A percentile compares a stretch with the other conserved stretches of the same genome.
phyloP scores from a whole-genome alignment of 2,888 invertebrate species.

The Gonocerus acuteangulatus region DNA sequence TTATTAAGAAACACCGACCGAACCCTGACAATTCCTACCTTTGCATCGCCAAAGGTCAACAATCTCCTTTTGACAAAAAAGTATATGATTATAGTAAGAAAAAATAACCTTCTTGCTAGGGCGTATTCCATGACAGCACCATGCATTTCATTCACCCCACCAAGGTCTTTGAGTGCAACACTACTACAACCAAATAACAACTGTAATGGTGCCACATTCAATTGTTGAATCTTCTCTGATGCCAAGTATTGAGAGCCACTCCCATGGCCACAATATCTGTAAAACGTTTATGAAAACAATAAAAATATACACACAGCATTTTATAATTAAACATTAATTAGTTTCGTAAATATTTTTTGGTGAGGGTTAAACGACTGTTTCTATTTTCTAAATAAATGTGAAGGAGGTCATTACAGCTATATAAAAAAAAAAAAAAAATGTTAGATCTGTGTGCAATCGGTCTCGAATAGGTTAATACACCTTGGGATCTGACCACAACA shows the following conservation, averaged over 20 bases:
- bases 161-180: constrained; percentile 48
- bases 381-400: too few species aligned
- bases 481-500: too few species aligned
- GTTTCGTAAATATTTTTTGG: constrained; percentile 10
- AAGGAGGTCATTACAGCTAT: too few species aligned
- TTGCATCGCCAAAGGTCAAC: too few species aligned
- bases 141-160: constrained; percentile 51
- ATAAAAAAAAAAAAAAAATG: too few species aligned
- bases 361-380: too few species aligned
- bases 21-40: too few species aligned
- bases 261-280: constrained; percentile 70
- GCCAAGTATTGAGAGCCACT: constrained; percentile 59
- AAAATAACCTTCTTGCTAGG: constrained; percentile 56
- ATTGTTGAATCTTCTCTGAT: constrained; percentile 49
- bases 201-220: constrained; percentile 49
- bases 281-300: background rate
- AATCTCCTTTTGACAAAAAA: too few species aligned
- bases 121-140: constrained; percentile 57
- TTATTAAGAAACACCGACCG: too few species aligned
- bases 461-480: too few species aligned
- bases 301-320: background rate
- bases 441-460: too few species aligned
- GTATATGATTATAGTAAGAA: too few species aligned
- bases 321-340: background rate
- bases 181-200: constrained; percentile 68